Conservation (phyloP, 2,113 vertebrate genomes). For the Vulpes lagopus region DNA sequence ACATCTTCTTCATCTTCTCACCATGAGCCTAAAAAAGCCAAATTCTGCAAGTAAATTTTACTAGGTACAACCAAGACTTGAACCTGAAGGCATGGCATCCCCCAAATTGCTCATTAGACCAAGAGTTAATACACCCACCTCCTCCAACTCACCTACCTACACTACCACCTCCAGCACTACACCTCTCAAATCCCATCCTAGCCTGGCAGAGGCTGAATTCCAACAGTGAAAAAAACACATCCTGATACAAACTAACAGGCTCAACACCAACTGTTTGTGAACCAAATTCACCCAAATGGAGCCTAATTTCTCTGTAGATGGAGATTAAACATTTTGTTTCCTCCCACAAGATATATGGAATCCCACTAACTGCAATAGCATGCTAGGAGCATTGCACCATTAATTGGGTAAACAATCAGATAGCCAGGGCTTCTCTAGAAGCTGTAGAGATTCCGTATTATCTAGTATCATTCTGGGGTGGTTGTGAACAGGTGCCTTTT, state of each 20-base stretch:
- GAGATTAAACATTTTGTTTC: neutral
- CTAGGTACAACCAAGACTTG: neutral
- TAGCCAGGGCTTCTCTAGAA: neutral
- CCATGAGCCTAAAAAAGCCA: neutral
- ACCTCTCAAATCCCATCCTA: neutral
- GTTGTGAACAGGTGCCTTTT: neutral
- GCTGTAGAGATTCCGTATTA: neutral
- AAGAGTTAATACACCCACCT: neutral
- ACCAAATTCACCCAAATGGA: neutral
- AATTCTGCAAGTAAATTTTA: constrained; percentile 41
- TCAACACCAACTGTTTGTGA: neutral
- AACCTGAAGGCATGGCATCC: neutral
- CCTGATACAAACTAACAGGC: neutral
- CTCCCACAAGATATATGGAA: neutral
- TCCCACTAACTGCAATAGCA: neutral
- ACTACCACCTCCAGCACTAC: neutral
- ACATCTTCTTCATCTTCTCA: neutral
- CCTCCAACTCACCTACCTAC: neutral
- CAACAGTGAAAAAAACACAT: neutral
- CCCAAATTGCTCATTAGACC: neutral
- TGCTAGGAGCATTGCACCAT: neutral
- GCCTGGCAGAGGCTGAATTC: neutral
- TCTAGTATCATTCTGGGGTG: neutral
- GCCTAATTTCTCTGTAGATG: neutral
- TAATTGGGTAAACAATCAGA: neutral